Evolutionary conservation across 2,888 invertebrate genomes (phyloP).

Genomic region (Bugula neritina): DNA sequence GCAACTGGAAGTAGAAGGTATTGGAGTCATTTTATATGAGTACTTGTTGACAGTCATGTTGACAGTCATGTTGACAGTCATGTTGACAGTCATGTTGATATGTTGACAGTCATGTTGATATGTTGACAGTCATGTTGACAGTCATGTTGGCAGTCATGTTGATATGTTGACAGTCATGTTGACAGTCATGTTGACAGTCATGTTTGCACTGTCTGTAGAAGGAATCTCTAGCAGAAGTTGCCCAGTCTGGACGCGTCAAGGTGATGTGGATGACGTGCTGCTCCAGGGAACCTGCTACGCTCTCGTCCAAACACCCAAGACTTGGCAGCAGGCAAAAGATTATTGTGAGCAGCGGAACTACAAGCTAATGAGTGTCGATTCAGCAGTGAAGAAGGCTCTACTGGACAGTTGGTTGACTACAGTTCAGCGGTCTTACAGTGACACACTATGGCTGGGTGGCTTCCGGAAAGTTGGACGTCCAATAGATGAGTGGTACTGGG

Average conservation of each 20-base stretch:
- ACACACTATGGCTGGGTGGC: not conserved
- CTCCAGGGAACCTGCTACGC: not conserved
- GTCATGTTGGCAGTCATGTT: too few relatives aligned
- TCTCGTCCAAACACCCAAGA: not conserved
- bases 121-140: too few relatives aligned
- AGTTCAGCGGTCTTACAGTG: not conserved
- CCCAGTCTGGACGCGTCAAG: not conserved
- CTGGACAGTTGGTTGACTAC: not conserved
- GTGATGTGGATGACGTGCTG: not conserved
- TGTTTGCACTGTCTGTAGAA: too few relatives aligned
- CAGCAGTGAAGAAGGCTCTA: not conserved
- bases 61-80: too few relatives aligned
- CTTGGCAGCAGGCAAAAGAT: not conserved
- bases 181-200: too few relatives aligned
- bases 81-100: too few relatives aligned
- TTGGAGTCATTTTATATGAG: too few relatives aligned
- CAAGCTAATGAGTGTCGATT: not conserved
- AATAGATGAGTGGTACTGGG: not conserved
- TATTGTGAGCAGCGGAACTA: not conserved
- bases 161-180: too few relatives aligned
- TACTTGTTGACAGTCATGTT: too few relatives aligned
- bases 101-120: too few relatives aligned
- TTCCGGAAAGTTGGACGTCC: not conserved
- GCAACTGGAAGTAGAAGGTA: not conserved
- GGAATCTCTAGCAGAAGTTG: not conserved